A percentile compares a stretch with the other conserved stretches of the same genome.
Conservation (phyloP, 2,113 vertebrate genomes). For the Pycnonotus jocosus region DNA sequence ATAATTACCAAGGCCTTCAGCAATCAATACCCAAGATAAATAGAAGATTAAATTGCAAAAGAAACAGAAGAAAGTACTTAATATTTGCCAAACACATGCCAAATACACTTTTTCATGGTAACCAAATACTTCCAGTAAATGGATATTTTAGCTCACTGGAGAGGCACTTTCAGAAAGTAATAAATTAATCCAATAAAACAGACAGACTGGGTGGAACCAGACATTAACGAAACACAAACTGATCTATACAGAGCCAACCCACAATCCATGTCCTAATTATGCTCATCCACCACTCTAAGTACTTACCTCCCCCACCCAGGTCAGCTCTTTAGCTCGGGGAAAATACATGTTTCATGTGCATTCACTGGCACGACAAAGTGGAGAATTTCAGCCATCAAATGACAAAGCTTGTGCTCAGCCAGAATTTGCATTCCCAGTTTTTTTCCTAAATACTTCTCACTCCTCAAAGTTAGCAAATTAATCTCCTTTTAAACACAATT, state of each 20-base stretch:
- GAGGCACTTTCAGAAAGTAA: constrained; percentile 54
- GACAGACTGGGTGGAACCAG: constrained; percentile 64
- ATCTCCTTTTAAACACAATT: neutral
- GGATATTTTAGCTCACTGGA: constrained; percentile 48
- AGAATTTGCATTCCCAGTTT: neutral
- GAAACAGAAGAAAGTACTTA: constrained; percentile 47
- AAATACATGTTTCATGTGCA: neutral
- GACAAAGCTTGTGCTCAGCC: neutral
- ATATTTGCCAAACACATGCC: constrained; percentile 31
- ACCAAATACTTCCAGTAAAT: constrained; percentile 59
- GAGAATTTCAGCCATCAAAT: neutral
- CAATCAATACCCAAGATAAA: constrained; percentile 52
- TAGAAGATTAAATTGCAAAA: constrained; percentile 33
- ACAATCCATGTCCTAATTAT: constrained; percentile 8
- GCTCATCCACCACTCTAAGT: neutral
- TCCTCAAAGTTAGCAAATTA: neutral
- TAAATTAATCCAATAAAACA: constrained; percentile 63
- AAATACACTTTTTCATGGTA: constrained; percentile 36
- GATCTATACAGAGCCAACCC: constrained; percentile 45
- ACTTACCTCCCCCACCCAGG: constrained; percentile 2
- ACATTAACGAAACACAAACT: constrained; percentile 42
- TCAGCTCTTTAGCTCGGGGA: neutral
- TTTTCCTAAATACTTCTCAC: neutral
- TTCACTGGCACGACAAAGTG: neutral
- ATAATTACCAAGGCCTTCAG: constrained; percentile 28